phyloP scores from a whole-genome alignment of 2,797 vertebrate species.

The Apodemus agrarius region DNA sequence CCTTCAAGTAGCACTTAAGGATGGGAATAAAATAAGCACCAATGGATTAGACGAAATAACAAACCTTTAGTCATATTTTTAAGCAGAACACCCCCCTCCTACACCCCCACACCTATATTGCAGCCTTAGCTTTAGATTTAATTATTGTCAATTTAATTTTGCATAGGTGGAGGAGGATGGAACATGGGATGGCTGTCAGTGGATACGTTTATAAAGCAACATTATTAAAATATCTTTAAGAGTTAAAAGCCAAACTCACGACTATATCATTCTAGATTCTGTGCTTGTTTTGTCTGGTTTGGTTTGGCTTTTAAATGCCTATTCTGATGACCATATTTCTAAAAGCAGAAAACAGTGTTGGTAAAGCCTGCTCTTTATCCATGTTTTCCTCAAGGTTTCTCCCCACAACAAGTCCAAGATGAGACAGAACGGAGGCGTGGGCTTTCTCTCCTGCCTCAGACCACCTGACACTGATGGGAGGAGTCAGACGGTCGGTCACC shows the following conservation, averaged over 20 bases:
- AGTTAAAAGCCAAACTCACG: neutral
- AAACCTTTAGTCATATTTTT: constrained; percentile 29
- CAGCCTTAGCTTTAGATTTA: neutral
- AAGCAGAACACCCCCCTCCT: neutral
- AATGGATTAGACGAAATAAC: constrained; percentile 13
- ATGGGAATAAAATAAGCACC: constrained; percentile 22
- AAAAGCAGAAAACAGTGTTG: neutral
- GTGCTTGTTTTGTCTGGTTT: neutral
- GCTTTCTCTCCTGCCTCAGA: neutral
- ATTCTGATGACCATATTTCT: neutral
- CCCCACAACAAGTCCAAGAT: fast-evolving
- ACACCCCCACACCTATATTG: neutral
- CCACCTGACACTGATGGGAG: neutral
- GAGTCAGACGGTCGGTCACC: neutral
- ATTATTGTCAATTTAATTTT: constrained; percentile 22
- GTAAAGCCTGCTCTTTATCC: neutral
- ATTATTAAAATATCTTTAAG: constrained; percentile 27
- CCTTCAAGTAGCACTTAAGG: constrained; percentile 48
- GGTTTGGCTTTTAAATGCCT: neutral
- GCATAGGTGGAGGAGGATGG: neutral
- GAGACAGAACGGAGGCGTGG: neutral
- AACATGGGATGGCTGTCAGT: neutral
- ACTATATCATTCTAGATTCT: neutral
- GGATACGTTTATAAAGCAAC: neutral
- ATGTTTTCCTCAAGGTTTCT: neutral